A percentile compares a stretch with the other conserved stretches of the same genome.
Conservation (phyloP, 2,797 vertebrate genomes). For the Cirrhinus mrigala region DNA sequence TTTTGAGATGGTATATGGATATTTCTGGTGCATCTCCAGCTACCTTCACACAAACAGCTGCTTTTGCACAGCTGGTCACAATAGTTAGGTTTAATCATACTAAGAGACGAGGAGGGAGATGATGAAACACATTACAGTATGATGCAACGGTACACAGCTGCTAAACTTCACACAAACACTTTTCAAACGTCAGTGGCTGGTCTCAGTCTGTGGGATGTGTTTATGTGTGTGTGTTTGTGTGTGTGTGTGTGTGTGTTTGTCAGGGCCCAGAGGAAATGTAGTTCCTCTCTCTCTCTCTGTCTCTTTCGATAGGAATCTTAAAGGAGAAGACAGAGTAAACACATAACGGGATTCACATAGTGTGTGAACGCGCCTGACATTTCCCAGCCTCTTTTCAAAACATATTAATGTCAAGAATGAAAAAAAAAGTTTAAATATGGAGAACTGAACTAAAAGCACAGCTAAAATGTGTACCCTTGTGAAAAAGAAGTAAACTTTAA, state of each 20-base stretch:
- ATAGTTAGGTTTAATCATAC: constrained; percentile 13
- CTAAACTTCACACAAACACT: constrained; percentile 37
- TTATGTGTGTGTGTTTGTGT: constrained; percentile 14
- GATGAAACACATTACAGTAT: constrained; percentile 18
- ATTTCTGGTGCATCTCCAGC: background rate
- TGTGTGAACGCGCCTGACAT: constrained; percentile 28
- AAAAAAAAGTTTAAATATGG: constrained; percentile 3
- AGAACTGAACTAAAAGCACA: constrained; percentile 31
- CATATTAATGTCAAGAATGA: constrained; percentile 9
- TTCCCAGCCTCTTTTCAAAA: constrained; percentile 52
- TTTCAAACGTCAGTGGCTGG: constrained; percentile 23
- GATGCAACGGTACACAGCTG: constrained; percentile 25
- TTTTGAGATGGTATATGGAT: constrained; percentile 8
- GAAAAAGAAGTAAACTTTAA: background rate
- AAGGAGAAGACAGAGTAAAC: constrained; percentile 54
- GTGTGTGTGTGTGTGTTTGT: constrained; percentile 15
- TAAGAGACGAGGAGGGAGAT: constrained; percentile 2
- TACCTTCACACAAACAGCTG: constrained; percentile 22
- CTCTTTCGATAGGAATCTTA: constrained; percentile 54
- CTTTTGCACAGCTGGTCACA: constrained; percentile 21
- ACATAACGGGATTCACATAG: constrained; percentile 47
- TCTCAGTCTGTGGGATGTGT: constrained; percentile 6
- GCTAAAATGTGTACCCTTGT: background rate
- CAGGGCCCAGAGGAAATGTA: constrained; percentile 46
- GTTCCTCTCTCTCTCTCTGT: constrained; percentile 28